Evolutionary conservation across 2,797 vertebrate genomes (phyloP).

Genomic region (Leucoraja ocellata): DNA sequence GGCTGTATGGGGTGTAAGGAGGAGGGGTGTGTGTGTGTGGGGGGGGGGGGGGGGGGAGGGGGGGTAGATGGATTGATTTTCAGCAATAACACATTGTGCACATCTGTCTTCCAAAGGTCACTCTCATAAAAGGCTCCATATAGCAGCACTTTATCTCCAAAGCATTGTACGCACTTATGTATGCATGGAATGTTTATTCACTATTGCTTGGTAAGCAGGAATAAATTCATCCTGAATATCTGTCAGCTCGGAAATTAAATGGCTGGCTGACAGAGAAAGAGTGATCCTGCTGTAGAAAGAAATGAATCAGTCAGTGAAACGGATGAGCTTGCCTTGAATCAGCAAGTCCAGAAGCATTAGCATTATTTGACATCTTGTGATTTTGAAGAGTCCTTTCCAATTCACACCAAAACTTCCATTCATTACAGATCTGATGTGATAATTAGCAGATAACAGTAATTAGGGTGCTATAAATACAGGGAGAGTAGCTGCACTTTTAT

Average conservation of each 20-base stretch:
- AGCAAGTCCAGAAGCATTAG: constrained; percentile 45
- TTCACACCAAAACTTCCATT: constrained; percentile 5
- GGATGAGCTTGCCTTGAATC: constrained; percentile 53
- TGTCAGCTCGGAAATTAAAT: constrained; percentile 59
- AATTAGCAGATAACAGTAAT: constrained; percentile 31
- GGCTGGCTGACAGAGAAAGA: constrained; percentile 48
- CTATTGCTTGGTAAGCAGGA: constrained; percentile 49
- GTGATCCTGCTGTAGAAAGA: constrained; percentile 42
- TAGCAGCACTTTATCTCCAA: background rate
- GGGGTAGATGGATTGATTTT: background rate
- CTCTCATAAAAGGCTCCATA: constrained; percentile 19
- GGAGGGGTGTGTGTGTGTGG: background rate
- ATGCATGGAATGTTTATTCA: constrained; percentile 35
- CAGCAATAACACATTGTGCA: constrained; percentile 14
- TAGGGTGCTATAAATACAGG: constrained; percentile 30
- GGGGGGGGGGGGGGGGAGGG: background rate
- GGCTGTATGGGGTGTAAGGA: background rate
- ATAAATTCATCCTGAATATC: constrained; percentile 51
- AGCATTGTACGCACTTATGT: background rate
- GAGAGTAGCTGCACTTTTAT: constrained; percentile 13
- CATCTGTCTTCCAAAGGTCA: constrained; percentile 35
- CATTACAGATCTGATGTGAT: constrained; percentile 23
- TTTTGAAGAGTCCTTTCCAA: constrained; percentile 45
- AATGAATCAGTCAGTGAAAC: constrained; percentile 50
- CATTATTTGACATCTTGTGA: constrained; percentile 46